Base-by-base conservation (phyloP, 2,113 vertebrate species). In the Tinamus guttatus region DNA sequence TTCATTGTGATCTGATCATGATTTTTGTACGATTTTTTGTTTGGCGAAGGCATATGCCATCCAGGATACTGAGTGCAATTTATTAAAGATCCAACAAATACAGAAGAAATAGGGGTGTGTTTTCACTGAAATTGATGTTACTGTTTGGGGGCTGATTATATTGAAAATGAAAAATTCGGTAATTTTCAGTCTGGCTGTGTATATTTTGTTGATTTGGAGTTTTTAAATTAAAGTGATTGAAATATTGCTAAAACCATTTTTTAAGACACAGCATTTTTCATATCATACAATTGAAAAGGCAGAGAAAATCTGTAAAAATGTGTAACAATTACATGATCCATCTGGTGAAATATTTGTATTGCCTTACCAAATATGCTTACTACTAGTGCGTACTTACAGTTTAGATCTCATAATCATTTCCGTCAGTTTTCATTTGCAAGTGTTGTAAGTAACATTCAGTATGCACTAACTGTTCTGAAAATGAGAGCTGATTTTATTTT, bases 401-500 rank as follows among this genome's bases (percentile, higher is more conserved):
- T 94, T 89, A 85, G n/a, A 91, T 94, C 70, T 95, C 60, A 52
- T 58, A 91, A 89, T 78, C 2, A 75, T 87, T 95, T 91, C 88
- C 79, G 90, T 93, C 74, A 85, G 96, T 94, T 96, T 85, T 64
- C 79, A 74, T 54, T 65, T 95, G 92, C 69, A 68, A 90, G 28
- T 88, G 59, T 27, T 25, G 38, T 81, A 81, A 94, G 80, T 86
- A 94, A 96, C 96, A 92, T 62, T 95, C 81, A 62, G 83, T 89
- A 75, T 93, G 64, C 77, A 90, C 65, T 95, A 86, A 90, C 17
- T 92, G 90, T 91, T 83, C 78, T 95, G 82, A 93, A 93, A 94
- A 94, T 43, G 85, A 89, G 76, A 97, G 32, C 71, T 9, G 2
- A 74, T 70, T 94, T 88, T 84, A 75, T 94, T 91, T 94, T 81